Conservation (phyloP, 2,888 invertebrate species). For the Plusia festucae region DNA sequence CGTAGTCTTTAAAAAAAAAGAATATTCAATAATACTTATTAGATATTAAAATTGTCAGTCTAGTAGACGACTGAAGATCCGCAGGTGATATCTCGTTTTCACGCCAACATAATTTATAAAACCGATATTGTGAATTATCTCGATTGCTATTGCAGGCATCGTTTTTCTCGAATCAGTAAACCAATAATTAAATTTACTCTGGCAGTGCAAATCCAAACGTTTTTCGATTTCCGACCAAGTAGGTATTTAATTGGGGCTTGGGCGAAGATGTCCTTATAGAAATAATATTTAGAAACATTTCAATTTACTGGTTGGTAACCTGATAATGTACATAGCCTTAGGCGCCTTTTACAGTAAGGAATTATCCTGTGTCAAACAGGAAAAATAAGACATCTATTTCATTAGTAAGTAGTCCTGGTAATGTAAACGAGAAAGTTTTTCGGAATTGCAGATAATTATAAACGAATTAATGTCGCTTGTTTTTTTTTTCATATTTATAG, state of each 20-base stretch:
- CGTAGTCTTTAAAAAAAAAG: too few species aligned
- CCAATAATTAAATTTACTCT: constrained; percentile 21
- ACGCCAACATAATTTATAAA: not conserved
- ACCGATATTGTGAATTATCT: not conserved
- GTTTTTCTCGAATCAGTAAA: constrained; percentile 2
- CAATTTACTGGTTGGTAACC: not conserved
- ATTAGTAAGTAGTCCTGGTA: too few species aligned
- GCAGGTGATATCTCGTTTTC: not conserved
- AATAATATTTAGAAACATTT: constrained; percentile 5
- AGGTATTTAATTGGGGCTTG: constrained; percentile 18
- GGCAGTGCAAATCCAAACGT: constrained; percentile 16
- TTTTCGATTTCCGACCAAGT: constrained; percentile 26
- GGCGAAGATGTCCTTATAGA: constrained; percentile 12
- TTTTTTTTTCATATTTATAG: too few species aligned
- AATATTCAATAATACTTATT: not conserved
- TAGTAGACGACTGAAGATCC: too few species aligned
- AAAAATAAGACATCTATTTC: too few species aligned
- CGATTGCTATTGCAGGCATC: not conserved
- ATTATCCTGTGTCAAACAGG: not conserved
- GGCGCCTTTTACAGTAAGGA: not conserved
- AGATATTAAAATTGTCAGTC: not conserved
- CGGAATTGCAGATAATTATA: too few species aligned
- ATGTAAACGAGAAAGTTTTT: too few species aligned
- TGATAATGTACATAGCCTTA: not conserved
- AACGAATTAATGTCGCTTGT: too few species aligned